Percentiles rank a stretch among this genome's conserved stretches.
Conservation (phyloP, 2,113 vertebrate genomes). For the Cephalopholis sonnerati region DNA sequence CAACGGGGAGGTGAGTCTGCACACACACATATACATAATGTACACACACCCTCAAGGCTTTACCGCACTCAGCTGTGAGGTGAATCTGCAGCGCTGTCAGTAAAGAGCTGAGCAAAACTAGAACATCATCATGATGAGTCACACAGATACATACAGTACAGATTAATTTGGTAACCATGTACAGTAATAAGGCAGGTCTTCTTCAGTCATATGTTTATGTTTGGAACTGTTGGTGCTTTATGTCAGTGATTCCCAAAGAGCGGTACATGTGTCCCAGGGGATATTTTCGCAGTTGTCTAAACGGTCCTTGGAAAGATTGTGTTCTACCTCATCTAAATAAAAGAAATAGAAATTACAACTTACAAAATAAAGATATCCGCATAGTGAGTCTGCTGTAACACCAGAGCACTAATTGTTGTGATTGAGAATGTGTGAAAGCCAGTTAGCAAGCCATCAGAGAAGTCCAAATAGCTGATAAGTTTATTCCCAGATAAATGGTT, state of each 20-base stretch:
- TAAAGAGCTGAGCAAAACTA: conserved; percentile 14
- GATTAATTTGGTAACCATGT: background rate
- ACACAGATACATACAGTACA: background rate
- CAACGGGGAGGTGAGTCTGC: conserved; percentile 92
- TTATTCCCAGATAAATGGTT: background rate
- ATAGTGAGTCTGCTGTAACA: background rate
- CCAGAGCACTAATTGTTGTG: background rate
- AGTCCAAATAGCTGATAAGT: too few species aligned
- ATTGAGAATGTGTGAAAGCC: background rate
- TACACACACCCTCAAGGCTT: conserved; percentile 17
- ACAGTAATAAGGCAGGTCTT: background rate
- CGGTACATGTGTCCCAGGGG: background rate
- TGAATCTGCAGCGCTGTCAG: conserved; percentile 5
- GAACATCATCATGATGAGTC: conserved; percentile 21
- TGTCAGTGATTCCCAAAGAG: background rate
- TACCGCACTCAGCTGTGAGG: conserved; percentile 1
- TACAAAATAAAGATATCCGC: background rate
- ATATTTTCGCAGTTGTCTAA: background rate
- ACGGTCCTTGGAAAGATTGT: too few species aligned
- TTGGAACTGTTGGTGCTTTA: background rate
- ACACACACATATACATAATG: background rate
- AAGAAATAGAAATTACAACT: background rate
- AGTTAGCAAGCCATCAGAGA: too few species aligned
- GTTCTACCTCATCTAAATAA: background rate
- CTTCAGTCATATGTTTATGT: background rate